Percentiles rank a stretch among this genome's conserved stretches.
These are phyloP conservation scores for Sardinella longiceps DNA, from an alignment of 2,797 vertebrate species.

Conservation along the genomic window DNA sequence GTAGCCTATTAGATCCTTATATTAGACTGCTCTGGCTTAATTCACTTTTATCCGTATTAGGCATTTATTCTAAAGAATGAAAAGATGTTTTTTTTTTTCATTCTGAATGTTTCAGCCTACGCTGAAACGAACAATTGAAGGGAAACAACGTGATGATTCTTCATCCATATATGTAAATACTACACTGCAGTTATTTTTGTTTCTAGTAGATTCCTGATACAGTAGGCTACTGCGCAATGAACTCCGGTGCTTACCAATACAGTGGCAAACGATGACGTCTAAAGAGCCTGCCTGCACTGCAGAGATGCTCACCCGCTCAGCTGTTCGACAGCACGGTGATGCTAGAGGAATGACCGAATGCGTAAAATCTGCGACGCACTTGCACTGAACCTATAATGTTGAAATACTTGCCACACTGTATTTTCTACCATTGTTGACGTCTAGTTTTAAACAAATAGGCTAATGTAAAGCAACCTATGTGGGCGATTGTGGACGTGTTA, in stretches of 20 bases:
- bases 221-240: slow-evolving; percentile 11
- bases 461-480: neutral
- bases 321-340: slow-evolving; percentile 5
- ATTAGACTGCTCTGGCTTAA: neutral
- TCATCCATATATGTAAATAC: neutral
- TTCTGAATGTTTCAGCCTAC: neutral
- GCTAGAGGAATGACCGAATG: neutral
- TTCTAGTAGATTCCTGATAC: neutral
- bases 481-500: neutral
- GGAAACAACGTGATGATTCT: neutral
- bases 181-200: neutral
- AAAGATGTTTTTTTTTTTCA: neutral
- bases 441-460: neutral
- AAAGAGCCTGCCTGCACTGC: neutral
- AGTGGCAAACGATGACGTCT: neutral
- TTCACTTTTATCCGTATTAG: neutral
- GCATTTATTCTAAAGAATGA: neutral
- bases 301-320: slow-evolving; percentile 7
- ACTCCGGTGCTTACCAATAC: slow-evolving; percentile 3
- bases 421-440: neutral
- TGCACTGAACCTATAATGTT: neutral
- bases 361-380: neutral
- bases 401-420: neutral
- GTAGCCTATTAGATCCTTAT: neutral
- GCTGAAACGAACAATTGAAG: neutral